Evolutionary conservation across 2,113 vertebrate genomes (phyloP), one percentile per base, ranked within the genome.

Genomic region (Ariopsis seemanni): DNA sequence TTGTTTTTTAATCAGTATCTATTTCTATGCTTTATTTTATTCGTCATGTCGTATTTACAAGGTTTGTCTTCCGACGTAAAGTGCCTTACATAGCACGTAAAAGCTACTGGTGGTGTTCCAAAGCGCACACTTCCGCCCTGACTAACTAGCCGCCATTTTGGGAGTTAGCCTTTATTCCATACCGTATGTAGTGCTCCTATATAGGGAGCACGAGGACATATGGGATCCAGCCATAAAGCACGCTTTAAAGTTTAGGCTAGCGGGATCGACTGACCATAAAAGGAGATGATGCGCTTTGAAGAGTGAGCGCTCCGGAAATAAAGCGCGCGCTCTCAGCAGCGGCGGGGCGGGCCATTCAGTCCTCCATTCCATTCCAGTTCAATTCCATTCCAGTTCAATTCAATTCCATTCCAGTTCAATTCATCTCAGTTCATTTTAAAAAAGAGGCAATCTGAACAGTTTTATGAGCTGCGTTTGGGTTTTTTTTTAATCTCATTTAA

Each of bases 211-310:
- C 3, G 11, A 25, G 7, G 27, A 8, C 1, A 42, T 72, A 25
- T 72, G 52, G 42, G 55, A 48, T 17, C 27, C 11, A 85, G 55
- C 84, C 71, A 5, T 25, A 15, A 15, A 1, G 12, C 55, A 11
- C 30, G 48, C 25, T 67, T 25, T 65, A 20, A 88, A 27, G 22
- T 69, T 65, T 90, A 90, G 85, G 91, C 90, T 89, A 80, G 89
- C 81, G 65, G 8, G 50, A 10, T 27, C 53, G 89, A 75, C 78
- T 55, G n/a, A 91, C 95, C 94, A 89, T 92, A 94, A 75, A 93
- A 90, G 94, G 93, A 67, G 6, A 84, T 1, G 11, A 75, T 8
- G 12, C 71, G 25, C 79, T 67, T 50, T 6, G 25, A 42, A 50
- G 30, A 4, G 34, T 12, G n/a, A 82, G 84, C 91, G 93, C 93